These are phyloP conservation scores for Tinamus guttatus DNA, from an alignment of 2,113 vertebrate genomes.

Conservation along the genomic window DNA sequence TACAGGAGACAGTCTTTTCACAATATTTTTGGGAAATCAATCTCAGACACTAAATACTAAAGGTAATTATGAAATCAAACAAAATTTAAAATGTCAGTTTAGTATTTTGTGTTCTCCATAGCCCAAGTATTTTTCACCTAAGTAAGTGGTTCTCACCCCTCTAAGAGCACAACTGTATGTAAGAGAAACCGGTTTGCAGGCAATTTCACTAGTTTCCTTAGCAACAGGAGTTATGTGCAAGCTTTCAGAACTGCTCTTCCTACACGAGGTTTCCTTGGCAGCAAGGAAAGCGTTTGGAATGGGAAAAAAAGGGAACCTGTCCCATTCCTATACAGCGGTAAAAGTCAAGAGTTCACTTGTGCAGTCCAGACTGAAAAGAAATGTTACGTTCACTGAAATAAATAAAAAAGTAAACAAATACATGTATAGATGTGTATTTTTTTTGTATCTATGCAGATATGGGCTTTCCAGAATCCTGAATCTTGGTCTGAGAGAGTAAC, in stretches of 20 bases:
- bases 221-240: conserved; percentile 66
- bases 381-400: rapidly evolving
- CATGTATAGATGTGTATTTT: neutral
- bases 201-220: conserved; percentile 69
- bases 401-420: too few relatives aligned
- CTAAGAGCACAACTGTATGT: conserved; percentile 19
- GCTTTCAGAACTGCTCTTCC: conserved; percentile 63
- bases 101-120: neutral
- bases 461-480: neutral
- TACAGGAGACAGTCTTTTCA: neutral
- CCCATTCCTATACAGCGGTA: neutral
- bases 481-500: rapidly evolving
- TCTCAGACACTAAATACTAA: neutral
- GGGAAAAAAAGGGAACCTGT: conserved; percentile 5
- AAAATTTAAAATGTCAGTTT: neutral
- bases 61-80: neutral
- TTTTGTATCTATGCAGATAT: neutral
- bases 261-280: conserved; percentile 76
- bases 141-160: neutral
- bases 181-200: conserved; percentile 40
- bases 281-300: conserved; percentile 59
- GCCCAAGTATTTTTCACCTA: neutral
- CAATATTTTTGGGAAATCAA: neutral
- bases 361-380: neutral
- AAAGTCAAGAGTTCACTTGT: neutral